Percentiles rank a stretch among this genome's conserved stretches.
phyloP scores from a whole-genome alignment of 2,797 vertebrate genomes.

The Prunella strophiata region DNA sequence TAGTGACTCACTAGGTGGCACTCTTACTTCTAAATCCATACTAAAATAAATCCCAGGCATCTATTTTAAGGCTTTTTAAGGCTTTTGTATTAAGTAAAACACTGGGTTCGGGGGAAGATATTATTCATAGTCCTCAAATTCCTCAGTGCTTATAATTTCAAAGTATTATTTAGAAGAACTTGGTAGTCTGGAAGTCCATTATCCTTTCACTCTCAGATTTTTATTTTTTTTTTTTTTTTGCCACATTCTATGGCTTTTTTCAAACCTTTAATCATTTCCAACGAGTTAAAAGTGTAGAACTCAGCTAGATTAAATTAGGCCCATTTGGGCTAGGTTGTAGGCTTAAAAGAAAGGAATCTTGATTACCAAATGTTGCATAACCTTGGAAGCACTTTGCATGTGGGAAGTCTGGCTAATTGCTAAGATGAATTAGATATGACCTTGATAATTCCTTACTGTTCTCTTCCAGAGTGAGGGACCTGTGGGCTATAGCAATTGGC shows the following conservation, averaged over 20 bases:
- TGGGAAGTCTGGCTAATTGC: neutral
- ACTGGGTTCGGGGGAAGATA: neutral
- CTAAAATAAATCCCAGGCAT: neutral
- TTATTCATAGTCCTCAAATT: neutral
- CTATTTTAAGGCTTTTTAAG: neutral
- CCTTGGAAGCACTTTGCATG: neutral
- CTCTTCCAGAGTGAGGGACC: neutral
- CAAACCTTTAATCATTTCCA: neutral
- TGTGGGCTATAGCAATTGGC: neutral
- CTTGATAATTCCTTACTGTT: neutral
- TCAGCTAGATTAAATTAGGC: neutral
- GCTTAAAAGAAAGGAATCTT: neutral
- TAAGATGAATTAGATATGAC: neutral
- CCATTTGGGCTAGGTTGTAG: neutral
- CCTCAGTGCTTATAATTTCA: neutral
- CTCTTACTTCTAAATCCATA: constrained; percentile 55
- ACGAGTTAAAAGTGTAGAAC: neutral
- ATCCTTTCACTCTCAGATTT: neutral
- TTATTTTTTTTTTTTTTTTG: neutral
- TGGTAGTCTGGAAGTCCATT: neutral
- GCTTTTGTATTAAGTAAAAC: constrained; percentile 6
- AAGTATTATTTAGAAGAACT: constrained; percentile 17
- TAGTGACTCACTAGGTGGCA: constrained; percentile 60
- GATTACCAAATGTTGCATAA: neutral
- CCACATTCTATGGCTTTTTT: neutral